Evolutionary conservation across 1,140 invertebrate genomes (phyloP).

Genomic region (Anastrepha obliqua): DNA sequence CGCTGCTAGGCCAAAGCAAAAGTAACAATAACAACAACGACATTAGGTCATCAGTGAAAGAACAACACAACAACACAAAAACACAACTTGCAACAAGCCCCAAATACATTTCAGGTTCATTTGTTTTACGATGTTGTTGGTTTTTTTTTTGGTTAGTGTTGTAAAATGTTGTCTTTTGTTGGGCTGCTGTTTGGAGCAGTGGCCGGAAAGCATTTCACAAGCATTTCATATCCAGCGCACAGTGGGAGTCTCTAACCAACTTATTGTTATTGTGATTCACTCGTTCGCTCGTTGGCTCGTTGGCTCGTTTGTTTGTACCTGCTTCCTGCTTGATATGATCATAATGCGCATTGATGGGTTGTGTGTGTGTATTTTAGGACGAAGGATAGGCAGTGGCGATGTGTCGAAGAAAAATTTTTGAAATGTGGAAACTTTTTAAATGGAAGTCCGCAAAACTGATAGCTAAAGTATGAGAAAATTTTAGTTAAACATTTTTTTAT

Average conservation of each 20-base stretch:
- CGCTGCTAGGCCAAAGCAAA: background rate
- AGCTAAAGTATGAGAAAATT: too few species aligned
- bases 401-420: background rate
- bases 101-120: slow-evolving; percentile 52
- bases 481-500: too few species aligned
- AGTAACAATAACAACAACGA: background rate
- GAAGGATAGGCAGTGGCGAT: background rate
- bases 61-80: background rate
- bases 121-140: slow-evolving; percentile 37
- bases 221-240: slow-evolving; percentile 53
- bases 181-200: background rate
- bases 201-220: slow-evolving; percentile 57
- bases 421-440: too few species aligned
- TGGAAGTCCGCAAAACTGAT: too few species aligned
- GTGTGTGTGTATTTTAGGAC: background rate
- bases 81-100: background rate
- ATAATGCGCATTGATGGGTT: slow-evolving; percentile 13
- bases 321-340: background rate
- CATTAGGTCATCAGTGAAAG: background rate
- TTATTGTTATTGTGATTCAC: slow-evolving; percentile 33
- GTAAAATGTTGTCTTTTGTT: slow-evolving; percentile 37
- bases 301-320: slow-evolving; percentile 22
- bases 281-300: slow-evolving; percentile 38
- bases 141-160: slow-evolving; percentile 24
- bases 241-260: background rate